phyloP scores from a whole-genome alignment of 1,140 invertebrate genomes.

The Megalonaias nervosa region DNA sequence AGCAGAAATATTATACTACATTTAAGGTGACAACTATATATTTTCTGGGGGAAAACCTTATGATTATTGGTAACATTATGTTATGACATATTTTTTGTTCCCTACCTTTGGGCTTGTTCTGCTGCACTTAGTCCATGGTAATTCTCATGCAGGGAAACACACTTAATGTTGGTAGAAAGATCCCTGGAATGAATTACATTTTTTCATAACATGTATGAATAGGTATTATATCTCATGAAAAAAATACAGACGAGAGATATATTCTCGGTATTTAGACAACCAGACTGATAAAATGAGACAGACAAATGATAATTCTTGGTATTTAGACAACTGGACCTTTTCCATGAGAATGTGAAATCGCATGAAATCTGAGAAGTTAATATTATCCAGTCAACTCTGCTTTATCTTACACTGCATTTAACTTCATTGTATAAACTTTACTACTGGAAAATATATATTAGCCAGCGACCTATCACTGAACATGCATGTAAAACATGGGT shows the following conservation, averaged over 20 bases:
- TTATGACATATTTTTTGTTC: background rate
- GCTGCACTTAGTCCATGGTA: slow-evolving; percentile 58
- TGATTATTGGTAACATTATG: background rate
- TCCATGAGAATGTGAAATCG: background rate
- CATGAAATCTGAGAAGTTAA: background rate
- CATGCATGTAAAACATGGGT: no score
- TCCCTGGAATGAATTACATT: slow-evolving; percentile 57
- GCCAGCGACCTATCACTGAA: no score
- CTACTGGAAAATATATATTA: no score
- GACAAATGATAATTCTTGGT: background rate
- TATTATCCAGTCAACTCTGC: background rate
- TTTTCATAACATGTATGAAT: background rate
- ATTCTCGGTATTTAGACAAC: background rate
- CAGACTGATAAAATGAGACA: background rate
- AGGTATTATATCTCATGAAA: background rate
- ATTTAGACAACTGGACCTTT: background rate
- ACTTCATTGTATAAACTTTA: background rate
- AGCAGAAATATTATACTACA: background rate
- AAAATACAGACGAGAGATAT: background rate
- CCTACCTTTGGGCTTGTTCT: slow-evolving; percentile 66
- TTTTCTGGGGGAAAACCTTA: background rate
- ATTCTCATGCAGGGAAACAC: slow-evolving; percentile 63
- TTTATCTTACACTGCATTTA: background rate
- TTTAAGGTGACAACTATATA: background rate
- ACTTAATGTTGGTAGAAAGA: slow-evolving; percentile 66